Evolutionary conservation across 2,888 invertebrate genomes (phyloP), one percentile per base, ranked within the genome.

Genomic region (Sesia apiformis): DNA sequence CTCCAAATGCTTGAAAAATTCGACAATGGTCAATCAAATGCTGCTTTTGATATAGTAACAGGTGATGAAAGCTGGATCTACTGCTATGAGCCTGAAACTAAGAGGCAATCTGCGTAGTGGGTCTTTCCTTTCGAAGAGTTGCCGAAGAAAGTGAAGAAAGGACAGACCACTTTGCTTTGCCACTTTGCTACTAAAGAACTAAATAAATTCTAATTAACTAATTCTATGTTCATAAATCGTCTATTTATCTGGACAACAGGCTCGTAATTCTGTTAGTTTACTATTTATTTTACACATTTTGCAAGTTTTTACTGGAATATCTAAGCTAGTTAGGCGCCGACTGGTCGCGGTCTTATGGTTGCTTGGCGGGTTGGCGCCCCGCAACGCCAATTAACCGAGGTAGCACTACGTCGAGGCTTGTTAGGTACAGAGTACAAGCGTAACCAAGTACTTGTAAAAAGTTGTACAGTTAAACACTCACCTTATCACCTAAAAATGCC

Each of bases 401-500:
- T 23, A 6, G 4, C 46, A 46, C 23, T 46, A 46, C 8, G 7
- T 6, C n/a, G 46, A n/a, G 46, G 23, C 46, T 46, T 23, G 46
- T 7, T 46, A 46, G 23, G 23, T 46, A 5, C 4, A 46, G 8
- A 5, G 46, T n/a, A 46, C 46, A 46, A 46, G 46, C 46, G 46
- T 46, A 46, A 8, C 46, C 46, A 46, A 46, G 8, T 46, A 46
- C 46, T 46, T n/a, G 67, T 72, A 70, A 72, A 74, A 74, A 72
- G 73, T 66, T 66, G 64, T 70, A 74, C 84, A 81, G 83, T 84
- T 81, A 72, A 42, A 42, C 42, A 6, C 7, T 42, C 5, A 5
- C 42, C 5, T 7, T 42, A 7, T 1, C 42, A 42, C 5, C 1
- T 42, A 7, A 42, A 7, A 42, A 42, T 42, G 42, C 3, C 7